Percentiles rank a stretch among this genome's conserved stretches.
Conservation (phyloP, 1,140 invertebrate species). For the Drosophila obscura region DNA sequence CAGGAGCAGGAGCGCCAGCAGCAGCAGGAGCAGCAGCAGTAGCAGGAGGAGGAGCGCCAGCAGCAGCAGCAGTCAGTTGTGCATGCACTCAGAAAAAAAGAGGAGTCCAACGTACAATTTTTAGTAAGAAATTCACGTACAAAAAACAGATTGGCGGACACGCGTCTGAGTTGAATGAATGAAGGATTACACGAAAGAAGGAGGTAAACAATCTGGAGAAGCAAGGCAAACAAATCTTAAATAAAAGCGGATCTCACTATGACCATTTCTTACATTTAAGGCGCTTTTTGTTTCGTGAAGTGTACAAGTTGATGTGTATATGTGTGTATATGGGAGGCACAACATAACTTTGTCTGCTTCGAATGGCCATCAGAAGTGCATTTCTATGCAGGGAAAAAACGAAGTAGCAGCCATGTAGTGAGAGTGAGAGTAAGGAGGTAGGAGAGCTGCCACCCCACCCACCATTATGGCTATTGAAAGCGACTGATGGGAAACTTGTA, state of each 20-base stretch:
- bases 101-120: neutral
- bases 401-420: neutral
- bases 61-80: conserved; percentile 6
- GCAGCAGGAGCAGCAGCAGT: neutral
- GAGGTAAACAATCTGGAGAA: no score
- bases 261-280: no score
- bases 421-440: neutral
- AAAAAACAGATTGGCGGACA: no score
- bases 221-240: no score
- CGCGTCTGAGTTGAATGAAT: no score
- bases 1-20: neutral
- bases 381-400: conserved; percentile 35
- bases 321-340: conserved; percentile 37
- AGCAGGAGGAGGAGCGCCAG: neutral
- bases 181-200: no score
- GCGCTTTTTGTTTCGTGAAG: no score
- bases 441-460: conserved; percentile 2
- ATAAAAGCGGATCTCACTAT: no score
- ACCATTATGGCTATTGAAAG: conserved; percentile 63
- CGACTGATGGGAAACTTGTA: conserved; percentile 48
- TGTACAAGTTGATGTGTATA: neutral
- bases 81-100: neutral
- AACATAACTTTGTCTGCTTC: conserved; percentile 72
- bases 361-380: conserved; percentile 73
- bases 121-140: neutral